Base-by-base conservation (phyloP, 2,113 vertebrate species). In the Pseudopodoces humilis region DNA sequence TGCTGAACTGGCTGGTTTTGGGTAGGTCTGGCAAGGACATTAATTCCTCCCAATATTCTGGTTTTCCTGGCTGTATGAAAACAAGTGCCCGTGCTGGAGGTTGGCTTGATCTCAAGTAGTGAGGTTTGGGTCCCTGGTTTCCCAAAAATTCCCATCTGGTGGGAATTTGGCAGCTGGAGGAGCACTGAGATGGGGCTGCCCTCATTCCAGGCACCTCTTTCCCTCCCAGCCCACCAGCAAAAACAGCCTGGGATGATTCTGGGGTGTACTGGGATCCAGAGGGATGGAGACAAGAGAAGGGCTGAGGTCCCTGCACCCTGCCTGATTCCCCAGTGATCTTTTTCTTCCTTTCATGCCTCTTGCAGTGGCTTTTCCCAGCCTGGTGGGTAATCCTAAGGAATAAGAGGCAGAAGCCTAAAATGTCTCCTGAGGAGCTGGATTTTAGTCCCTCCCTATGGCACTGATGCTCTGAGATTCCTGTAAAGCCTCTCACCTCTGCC, bases 401-500 rank as follows among this genome's bases (percentile, higher is more conserved):
- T 3, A 65, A 7, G 15, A 82, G 35, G 56, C 53, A 91, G 46
- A 28, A 53, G 63, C 25, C n/a, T 43, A 25, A 49, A 78, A 79
- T 2, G 2, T 21, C 47, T 74, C 53, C 47, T 15, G 27, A 72
- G 65, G 44, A 85, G 62, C 25, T 69, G 59, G 50, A 69, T 53
- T 67, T 90, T 85, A 60, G 88, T 76, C 28, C 20, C 15, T 70
- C 79, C 53, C 44, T 79, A 20, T 3, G 31, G 50, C 1, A 1
- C 60, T 31, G 60, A 18, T 93, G 85, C 52, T 86, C 71, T 76
- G 62, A 39, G 8, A 6, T 83, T 46, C 24, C 13, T 35, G 22
- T 64, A 60, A 88, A 20, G 18, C 0, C 0, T 20, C 53, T 56
- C 53, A 41, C 0, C 4, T 15, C 69, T 74, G 55, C 49, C 56